A percentile compares a stretch with the other conserved stretches of the same genome.
Evolutionary conservation across 2,888 invertebrate genomes (phyloP).

Genomic region (Anthrax anthrax): DNA sequence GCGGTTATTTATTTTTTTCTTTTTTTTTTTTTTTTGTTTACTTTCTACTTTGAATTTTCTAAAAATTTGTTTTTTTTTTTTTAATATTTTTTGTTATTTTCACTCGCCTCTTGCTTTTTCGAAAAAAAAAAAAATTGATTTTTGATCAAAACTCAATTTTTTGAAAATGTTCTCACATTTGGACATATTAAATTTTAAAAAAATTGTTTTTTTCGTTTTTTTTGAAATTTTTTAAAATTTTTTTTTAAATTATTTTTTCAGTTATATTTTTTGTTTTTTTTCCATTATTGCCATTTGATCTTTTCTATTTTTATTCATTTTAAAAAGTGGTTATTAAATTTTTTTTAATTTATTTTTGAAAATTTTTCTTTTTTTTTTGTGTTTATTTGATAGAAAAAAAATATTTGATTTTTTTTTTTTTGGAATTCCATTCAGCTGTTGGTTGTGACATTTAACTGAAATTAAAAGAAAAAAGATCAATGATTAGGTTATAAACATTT

Average conservation of each 20-base stretch:
- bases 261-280: conserved; percentile 3
- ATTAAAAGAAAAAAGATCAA: conserved; percentile 1
- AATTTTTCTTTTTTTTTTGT: conserved; percentile 4
- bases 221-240: conserved; percentile 7
- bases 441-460: conserved; percentile 8
- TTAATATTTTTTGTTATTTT: too few species aligned
- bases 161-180: too few species aligned
- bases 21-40: too few species aligned
- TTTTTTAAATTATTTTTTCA: conserved; percentile 5
- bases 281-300: too few species aligned
- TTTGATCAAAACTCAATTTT: too few species aligned
- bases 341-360: conserved; percentile 7
- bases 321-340: conserved; percentile 5
- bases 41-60: too few species aligned
- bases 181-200: not conserved
- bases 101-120: too few species aligned
- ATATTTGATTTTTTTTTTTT: not conserved
- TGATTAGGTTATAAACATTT: not conserved
- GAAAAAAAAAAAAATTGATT: too few species aligned
- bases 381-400: not conserved
- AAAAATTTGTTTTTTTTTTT: too few species aligned
- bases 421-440: conserved; percentile 6
- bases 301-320: too few species aligned
- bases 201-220: not conserved
- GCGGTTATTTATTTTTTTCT: too few species aligned